Evolutionary conservation across 2,888 invertebrate genomes (phyloP), one percentile per base, ranked within the genome.

Genomic region (Stenotaenia linearis): DNA sequence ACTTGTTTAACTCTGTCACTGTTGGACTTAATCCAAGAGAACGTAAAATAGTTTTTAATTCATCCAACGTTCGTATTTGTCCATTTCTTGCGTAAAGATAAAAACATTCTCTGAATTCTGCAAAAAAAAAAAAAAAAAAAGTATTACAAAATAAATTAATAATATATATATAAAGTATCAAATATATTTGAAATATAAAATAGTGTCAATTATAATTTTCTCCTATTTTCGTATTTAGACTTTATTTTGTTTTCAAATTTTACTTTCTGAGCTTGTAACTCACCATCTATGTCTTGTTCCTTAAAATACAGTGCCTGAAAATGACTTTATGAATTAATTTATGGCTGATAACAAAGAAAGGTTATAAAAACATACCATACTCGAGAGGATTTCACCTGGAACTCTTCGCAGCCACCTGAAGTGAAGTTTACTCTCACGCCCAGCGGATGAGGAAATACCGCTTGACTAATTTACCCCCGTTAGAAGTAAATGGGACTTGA

Each of bases 81-180:
- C 96, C 96, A 40, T 92, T 93, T 75, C 95, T 89, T 0, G 97
- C 96, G 86, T 96, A 97, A 79, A 98, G 89, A 86, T 96, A 96
- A 88, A 97, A 98, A 85, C 97, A 98, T 88, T 98, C 97, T 84
- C 96, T 91, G 86, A 96, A 97, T 87, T 97, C 97, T 96, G 87
- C 25, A 78, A 37, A 79, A 80, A 77, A 78, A 81, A 79, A 76
- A 78, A 78, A 78, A 35, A 75, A 30, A 37, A 30, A 15, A 10
- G 12, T n/a, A 7, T 75, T 18, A 75, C 12, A n/a, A 75, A 32
- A 21, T 18, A 1, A 35, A n/a, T n/a, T n/a, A 0, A 21, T 15
- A 32, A 15, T 1, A 32, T 75, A 32, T 4, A 75, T 10, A 32
- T 10, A n/a, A 9, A 18, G 18, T 18, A 5, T n/a, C 7, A 3